Conservation (phyloP, 1,140 invertebrate genomes). For the Zaprionus lachaisei region DNA sequence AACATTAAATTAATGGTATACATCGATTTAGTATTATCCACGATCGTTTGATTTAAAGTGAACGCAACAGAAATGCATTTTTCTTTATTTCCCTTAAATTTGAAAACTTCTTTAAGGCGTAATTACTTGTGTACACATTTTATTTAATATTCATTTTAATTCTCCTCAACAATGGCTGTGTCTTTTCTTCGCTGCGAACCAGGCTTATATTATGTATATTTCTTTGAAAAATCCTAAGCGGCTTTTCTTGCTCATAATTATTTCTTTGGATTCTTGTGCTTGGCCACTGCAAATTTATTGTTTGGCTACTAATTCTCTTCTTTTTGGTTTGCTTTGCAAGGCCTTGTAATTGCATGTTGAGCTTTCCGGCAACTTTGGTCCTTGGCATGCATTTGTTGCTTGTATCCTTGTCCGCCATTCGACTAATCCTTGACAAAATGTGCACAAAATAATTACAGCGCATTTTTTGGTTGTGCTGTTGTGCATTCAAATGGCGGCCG, state of each 20-base stretch:
- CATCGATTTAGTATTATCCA: too few species aligned
- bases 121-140: not conserved
- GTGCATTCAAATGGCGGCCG: constrained; percentile 46
- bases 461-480: constrained; percentile 17
- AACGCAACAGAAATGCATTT: too few species aligned
- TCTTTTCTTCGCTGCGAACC: not conserved
- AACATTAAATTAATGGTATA: too few species aligned
- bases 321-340: constrained; percentile 7
- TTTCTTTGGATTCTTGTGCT: constrained; percentile 2
- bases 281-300: constrained; percentile 1
- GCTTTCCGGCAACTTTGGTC: not conserved
- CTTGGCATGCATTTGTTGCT: constrained; percentile 39
- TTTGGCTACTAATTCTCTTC: not conserved
- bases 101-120: not conserved
- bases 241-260: constrained; percentile 32
- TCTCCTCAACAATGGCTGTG: not conserved
- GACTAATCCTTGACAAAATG: constrained; percentile 50
- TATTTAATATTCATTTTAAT: not conserved
- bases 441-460: constrained; percentile 50
- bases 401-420: constrained; percentile 23
- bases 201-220: not conserved
- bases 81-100: not conserved
- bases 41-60: too few species aligned
- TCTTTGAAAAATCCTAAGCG: constrained; percentile 26
- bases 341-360: constrained; percentile 18